A percentile compares a stretch with the other conserved stretches of the same genome.
These are phyloP conservation scores for Heptranchias perlo DNA, from an alignment of 2,113 vertebrate genomes.

Conservation along the genomic window DNA sequence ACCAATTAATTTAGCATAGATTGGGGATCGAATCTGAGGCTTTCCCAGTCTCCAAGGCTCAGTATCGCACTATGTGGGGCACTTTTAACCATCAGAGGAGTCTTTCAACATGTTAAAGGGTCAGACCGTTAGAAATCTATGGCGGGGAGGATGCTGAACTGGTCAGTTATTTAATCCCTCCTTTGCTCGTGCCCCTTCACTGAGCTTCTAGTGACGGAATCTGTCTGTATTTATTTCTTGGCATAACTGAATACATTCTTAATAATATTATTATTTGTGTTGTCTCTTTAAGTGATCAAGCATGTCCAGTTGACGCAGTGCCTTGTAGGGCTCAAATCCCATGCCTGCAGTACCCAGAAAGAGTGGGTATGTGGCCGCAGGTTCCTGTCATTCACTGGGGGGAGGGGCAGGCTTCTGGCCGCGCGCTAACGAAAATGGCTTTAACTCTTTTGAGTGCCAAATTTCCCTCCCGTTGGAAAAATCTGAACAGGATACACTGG, in stretches of 20 bases:
- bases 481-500: background rate
- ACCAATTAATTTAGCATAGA: background rate
- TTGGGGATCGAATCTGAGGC: background rate
- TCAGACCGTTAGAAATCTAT: background rate
- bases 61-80: background rate
- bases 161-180: background rate
- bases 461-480: background rate
- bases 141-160: background rate
- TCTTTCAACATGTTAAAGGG: background rate
- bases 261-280: background rate
- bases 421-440: background rate
- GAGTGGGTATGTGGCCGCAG: background rate
- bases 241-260: background rate
- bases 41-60: background rate
- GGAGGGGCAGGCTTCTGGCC: background rate
- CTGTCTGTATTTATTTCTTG: slow-evolving; percentile 21
- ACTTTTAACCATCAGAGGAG: background rate
- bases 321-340: background rate
- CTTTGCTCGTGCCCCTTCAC: background rate
- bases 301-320: background rate
- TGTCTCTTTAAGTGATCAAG: background rate
- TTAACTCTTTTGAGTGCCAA: background rate
- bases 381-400: background rate
- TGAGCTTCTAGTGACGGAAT: background rate
- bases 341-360: background rate